A percentile compares a stretch with the other conserved stretches of the same genome.
phyloP scores from a whole-genome alignment of 2,888 invertebrate species.

The Pollenia amentaria region DNA sequence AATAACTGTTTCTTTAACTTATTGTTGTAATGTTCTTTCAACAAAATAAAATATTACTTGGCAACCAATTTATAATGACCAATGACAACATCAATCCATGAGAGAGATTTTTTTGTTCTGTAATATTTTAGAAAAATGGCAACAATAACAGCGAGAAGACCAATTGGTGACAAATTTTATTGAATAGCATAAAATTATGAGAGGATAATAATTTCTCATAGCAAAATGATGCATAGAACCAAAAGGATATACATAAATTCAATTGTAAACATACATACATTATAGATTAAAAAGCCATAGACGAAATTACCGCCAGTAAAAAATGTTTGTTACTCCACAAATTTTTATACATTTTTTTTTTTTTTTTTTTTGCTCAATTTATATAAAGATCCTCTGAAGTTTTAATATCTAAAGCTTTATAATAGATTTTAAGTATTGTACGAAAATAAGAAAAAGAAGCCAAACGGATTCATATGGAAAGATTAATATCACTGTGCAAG shows the following conservation, averaged over 20 bases:
- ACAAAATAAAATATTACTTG: slow-evolving; percentile 42
- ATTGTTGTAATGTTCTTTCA: slow-evolving; percentile 21
- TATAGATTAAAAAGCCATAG: not conserved
- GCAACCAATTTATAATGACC: slow-evolving; percentile 53
- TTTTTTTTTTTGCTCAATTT: no score
- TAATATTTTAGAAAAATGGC: slow-evolving; percentile 25
- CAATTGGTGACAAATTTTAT: slow-evolving; percentile 68
- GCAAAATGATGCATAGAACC: slow-evolving; percentile 22
- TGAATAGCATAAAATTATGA: slow-evolving; percentile 51
- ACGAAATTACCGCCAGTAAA: not conserved
- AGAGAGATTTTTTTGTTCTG: not conserved
- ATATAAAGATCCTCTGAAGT: not conserved
- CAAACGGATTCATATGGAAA: no score
- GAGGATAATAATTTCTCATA: slow-evolving; percentile 62
- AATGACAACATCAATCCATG: slow-evolving; percentile 40
- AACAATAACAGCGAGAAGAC: slow-evolving; percentile 43
- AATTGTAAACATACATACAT: not conserved
- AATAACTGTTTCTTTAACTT: slow-evolving; percentile 38
- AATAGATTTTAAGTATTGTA: no score
- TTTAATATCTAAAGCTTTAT: no score
- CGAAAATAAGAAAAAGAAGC: no score
- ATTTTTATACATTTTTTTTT: no score
- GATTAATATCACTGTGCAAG: no score
- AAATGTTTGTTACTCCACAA: no score
- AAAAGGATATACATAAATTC: slow-evolving; percentile 12